Evolutionary conservation across 2,797 vertebrate genomes (phyloP).

Genomic region (Pampus argenteus): DNA sequence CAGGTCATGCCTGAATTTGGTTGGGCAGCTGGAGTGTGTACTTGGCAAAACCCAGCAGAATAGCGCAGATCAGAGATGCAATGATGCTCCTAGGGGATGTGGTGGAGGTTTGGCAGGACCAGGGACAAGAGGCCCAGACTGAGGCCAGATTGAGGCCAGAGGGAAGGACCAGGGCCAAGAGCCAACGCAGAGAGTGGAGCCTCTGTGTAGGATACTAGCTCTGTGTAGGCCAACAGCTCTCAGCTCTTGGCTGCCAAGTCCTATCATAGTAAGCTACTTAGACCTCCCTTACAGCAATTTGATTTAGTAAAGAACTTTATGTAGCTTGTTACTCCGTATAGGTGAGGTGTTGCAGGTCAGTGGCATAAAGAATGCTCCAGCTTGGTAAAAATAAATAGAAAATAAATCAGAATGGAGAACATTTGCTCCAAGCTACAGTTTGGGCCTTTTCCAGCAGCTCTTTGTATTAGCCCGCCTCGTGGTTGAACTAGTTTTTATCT

Average conservation of each 20-base stretch:
- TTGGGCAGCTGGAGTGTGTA: slow-evolving; percentile 68
- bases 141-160: slow-evolving; percentile 77
- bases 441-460: slow-evolving; percentile 44
- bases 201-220: slow-evolving; percentile 67
- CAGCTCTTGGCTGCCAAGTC: slow-evolving; percentile 60
- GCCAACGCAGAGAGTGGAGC: slow-evolving; percentile 73
- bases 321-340: slow-evolving; percentile 31
- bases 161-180: slow-evolving; percentile 66
- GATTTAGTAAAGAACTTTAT: slow-evolving; percentile 46
- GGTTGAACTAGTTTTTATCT: slow-evolving; percentile 39
- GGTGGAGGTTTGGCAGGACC: slow-evolving; percentile 71
- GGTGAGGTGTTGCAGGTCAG: slow-evolving; percentile 30
- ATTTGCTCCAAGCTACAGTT: slow-evolving; percentile 26
- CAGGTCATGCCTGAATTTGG: slow-evolving; percentile 69
- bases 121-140: slow-evolving; percentile 66
- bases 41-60: slow-evolving; percentile 66
- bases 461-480: slow-evolving; percentile 36
- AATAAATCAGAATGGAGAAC: slow-evolving; percentile 42
- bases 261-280: slow-evolving; percentile 59
- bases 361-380: slow-evolving; percentile 10
- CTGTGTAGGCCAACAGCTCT: slow-evolving; percentile 58
- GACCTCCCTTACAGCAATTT: slow-evolving; percentile 65
- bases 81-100: slow-evolving; percentile 72
- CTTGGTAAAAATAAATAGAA: slow-evolving; percentile 17
- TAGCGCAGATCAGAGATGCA: slow-evolving; percentile 72